Evolutionary conservation across 2,113 vertebrate species (phyloP).

Genomic region (Plestiodon gilberti): DNA sequence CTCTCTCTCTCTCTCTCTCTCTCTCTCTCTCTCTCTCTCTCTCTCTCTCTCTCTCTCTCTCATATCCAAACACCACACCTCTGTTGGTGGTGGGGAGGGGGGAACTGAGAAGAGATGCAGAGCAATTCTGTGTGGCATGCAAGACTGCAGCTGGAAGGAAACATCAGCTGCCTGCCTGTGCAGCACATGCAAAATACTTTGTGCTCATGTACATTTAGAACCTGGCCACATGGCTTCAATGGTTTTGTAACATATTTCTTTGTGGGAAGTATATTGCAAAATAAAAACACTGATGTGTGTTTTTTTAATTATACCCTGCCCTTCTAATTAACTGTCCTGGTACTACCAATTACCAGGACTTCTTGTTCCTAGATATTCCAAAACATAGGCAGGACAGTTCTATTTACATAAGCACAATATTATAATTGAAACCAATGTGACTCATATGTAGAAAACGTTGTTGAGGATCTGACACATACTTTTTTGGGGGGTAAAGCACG

Average conservation of each 20-base stretch:
- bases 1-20: no score
- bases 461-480: background rate
- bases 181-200: background rate
- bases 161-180: background rate
- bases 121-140: background rate
- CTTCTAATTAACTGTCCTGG: background rate
- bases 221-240: no score
- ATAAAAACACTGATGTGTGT: background rate
- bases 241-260: background rate
- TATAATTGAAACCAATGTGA: constrained; percentile 8
- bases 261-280: background rate
- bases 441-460: background rate
- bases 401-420: background rate
- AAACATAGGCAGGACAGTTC: background rate
- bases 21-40: no score
- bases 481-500: background rate
- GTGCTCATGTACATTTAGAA: background rate
- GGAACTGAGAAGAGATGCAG: background rate
- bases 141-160: background rate
- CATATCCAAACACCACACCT: no score
- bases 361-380: background rate
- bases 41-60: no score
- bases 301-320: no score
- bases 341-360: background rate
- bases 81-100: no score